Percentiles rank a stretch among this genome's conserved stretches.
phyloP scores from a whole-genome alignment of 1,140 invertebrate species.

The Trichomalopsis sarcophagae region DNA sequence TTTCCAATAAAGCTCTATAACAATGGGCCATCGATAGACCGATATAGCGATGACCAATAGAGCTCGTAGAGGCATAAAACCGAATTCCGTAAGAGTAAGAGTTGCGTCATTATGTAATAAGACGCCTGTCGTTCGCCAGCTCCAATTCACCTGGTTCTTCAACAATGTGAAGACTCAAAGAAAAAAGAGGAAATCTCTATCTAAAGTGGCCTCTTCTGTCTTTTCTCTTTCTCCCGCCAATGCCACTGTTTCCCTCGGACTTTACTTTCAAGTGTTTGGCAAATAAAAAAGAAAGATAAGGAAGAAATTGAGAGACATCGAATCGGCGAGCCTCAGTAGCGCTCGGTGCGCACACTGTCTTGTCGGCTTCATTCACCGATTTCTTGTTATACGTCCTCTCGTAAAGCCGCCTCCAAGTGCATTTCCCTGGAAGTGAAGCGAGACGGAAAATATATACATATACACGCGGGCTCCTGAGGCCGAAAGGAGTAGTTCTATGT shows the following conservation, averaged over 20 bases:
- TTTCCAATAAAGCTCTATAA: neutral
- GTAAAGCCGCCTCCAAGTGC: slow-evolving; percentile 22
- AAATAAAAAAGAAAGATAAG: neutral
- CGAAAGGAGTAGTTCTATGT: neutral
- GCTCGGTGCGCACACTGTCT: neutral
- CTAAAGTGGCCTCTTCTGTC: neutral
- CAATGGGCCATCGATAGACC: too few species aligned
- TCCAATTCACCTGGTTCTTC: neutral
- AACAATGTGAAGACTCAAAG: neutral
- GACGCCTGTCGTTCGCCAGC: neutral
- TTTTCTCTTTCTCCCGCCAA: neutral
- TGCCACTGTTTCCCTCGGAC: neutral
- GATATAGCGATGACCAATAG: too few species aligned
- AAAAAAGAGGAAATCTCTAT: neutral
- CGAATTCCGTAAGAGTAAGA: neutral
- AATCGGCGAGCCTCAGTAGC: neutral
- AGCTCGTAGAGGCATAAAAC: too few species aligned
- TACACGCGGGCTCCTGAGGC: neutral
- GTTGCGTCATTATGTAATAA: neutral
- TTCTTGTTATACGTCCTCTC: slow-evolving; percentile 30
- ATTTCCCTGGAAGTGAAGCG: slow-evolving; percentile 22
- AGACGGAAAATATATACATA: neutral
- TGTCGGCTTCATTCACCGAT: slow-evolving; percentile 24
- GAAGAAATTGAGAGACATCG: neutral
- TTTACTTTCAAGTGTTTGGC: neutral